Evolutionary conservation across 2,113 vertebrate genomes (phyloP), one percentile per base, ranked within the genome.

Genomic region (Thomomys bottae): DNA sequence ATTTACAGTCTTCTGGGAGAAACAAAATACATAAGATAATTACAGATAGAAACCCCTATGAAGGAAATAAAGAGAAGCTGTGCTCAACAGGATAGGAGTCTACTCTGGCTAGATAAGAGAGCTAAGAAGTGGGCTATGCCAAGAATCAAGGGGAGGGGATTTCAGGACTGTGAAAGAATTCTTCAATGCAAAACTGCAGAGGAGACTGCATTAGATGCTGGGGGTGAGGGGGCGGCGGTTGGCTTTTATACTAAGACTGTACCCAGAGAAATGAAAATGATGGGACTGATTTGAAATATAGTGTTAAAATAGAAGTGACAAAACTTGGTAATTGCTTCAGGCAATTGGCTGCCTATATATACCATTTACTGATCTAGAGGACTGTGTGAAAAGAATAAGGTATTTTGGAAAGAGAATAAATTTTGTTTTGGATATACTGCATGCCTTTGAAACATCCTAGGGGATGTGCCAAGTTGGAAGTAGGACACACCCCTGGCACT

Each of bases 21-120:
- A 64, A 79, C 54, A 91, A 70, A 38, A 80, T 70, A 72, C 8
- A 36, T 49, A 59, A 79, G 82, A 57, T 85, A 83, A 90, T 84
- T 68, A 84, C 17, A 90, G 61, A 80, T 68, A 57, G 21, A 72
- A 66, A 54, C 30, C 32, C n/a, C 70, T 24, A 3, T 71, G 40
- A 79, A 68, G 71, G 71, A 92, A 77, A 57, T 36, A 49, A 94
- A 81, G 28, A 23, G 18, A 66, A 80, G 70, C 23, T 68, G 28
- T 76, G 42, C 61, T 89, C 21, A 0, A 78, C 36, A 42, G 5
- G 61, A 32, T 88, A 45, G 38, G 40, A 76, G 40, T 14, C 3
- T 36, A 20, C 30, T 61, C 54, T 73, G 63, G 38, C 42, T 76
- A 63, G 38, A 20, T 32, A 7, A 38, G 24, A 85, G 38, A 54